Conservation (phyloP, 2,888 invertebrate species). For the Xiphydria camelus region DNA sequence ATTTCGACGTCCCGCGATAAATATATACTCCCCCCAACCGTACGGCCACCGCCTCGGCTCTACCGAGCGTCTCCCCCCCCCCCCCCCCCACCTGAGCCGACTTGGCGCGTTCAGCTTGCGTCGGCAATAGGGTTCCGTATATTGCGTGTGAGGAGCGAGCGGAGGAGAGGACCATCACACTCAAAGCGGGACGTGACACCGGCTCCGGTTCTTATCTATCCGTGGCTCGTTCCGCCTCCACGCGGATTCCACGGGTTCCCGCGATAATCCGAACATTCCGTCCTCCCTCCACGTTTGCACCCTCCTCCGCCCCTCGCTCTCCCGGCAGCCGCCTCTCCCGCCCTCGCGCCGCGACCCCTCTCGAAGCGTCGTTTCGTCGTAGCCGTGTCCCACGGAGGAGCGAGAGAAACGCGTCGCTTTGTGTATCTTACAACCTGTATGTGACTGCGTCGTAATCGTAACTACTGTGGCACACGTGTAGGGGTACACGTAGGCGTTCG, state of each 20-base stretch:
- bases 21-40: too few species aligned
- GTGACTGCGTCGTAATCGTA: slow-evolving; percentile 46
- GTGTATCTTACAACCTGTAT: slow-evolving; percentile 43
- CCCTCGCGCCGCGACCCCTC: slow-evolving; percentile 5
- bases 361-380: slow-evolving; percentile 1
- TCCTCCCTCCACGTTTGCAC: slow-evolving; percentile 41
- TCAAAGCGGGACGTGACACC: slow-evolving; percentile 54
- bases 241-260: slow-evolving; percentile 35
- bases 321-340: not conserved
- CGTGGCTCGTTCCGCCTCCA: slow-evolving; percentile 28
- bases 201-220: slow-evolving; percentile 51
- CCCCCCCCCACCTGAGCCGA: too few species aligned
- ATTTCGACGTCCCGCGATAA: too few species aligned
- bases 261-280: slow-evolving; percentile 51
- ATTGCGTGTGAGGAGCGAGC: slow-evolving; percentile 32
- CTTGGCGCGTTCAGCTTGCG: too few species aligned
- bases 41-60: too few species aligned
- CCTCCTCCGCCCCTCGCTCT: slow-evolving; percentile 12
- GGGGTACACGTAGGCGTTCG: slow-evolving; percentile 7
- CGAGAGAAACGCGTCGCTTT: slow-evolving; percentile 21
- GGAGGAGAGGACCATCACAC: slow-evolving; percentile 43
- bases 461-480: slow-evolving; percentile 13
- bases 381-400: not conserved
- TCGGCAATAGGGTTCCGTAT: slow-evolving; percentile 19
- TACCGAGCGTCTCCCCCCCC: too few species aligned